Evolutionary conservation across 2,888 invertebrate species (phyloP), one percentile per base, ranked within the genome.

Genomic region (Ischnura elegans): DNA sequence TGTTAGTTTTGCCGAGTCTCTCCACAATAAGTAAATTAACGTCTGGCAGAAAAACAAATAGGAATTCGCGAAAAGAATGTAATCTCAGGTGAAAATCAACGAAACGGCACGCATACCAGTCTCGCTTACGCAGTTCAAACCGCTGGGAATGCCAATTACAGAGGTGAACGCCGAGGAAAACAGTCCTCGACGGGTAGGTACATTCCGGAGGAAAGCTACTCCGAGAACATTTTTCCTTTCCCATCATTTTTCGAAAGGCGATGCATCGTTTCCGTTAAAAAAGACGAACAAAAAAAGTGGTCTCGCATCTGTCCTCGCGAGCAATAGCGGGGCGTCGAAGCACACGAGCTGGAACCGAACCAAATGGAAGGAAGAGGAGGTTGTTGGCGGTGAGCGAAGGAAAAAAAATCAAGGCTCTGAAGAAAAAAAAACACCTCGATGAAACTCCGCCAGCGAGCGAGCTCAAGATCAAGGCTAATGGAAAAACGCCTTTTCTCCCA

Each of bases 381-480:
- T n/a, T n/a, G n/a, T n/a, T n/a, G n/a, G 51, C n/a, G n/a, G n/a
- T n/a, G n/a, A n/a, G n/a, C n/a, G n/a, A n/a, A n/a, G n/a, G n/a
- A n/a, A n/a, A n/a, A n/a, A 19, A 61, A 51, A 76, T 36, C 29
- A 36, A 29, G 2, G 2, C 8, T 13, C 13, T 29, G 2, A 13
- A 13, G 13, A 13, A 16, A 13, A 76, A 76, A 76, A 76, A 13
- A 36, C 8, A 36, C 29, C 36, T 76, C 76, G 76, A 36, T 76
- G 76, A 76, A 76, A 76, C 76, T 36, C 25, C 29, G 29, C 76
- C 29, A 36, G 29, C 13, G 8, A 13, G 76, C 76, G 36, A 76
- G 76, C 76, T 76, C 76, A 76, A 76, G 76, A 76, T 76, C 76
- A 76, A 76, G 76, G 76, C 36, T 76, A 36, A 76, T 76, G 76